Percentiles rank a stretch among this genome's conserved stretches.
Evolutionary conservation across 2,888 invertebrate genomes (phyloP).

Genomic region (Clusia tigrina): DNA sequence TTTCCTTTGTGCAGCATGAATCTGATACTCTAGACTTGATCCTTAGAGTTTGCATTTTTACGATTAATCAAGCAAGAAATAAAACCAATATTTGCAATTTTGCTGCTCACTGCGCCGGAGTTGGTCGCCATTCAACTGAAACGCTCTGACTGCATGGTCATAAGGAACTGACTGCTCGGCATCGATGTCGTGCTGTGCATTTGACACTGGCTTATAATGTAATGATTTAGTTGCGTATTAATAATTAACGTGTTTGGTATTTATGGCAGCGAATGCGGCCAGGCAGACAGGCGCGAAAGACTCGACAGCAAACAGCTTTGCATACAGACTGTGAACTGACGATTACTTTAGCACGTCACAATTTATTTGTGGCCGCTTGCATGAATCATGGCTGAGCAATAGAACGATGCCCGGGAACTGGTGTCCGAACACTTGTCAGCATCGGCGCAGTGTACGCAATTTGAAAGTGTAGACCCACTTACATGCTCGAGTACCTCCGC

Average conservation of each 20-base stretch:
- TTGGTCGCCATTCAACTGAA: too few species aligned
- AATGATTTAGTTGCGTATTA: slow-evolving; percentile 59
- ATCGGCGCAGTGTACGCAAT: neutral
- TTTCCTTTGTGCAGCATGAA: neutral
- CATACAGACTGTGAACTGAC: neutral
- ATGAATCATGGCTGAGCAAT: neutral
- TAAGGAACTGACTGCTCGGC: slow-evolving; percentile 4
- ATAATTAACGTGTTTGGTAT: slow-evolving; percentile 54
- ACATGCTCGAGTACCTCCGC: too few species aligned
- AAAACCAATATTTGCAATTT: slow-evolving; percentile 34
- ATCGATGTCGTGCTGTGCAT: slow-evolving; percentile 48
- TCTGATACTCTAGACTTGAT: slow-evolving; percentile 3
- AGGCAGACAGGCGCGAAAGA: neutral
- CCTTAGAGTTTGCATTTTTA: slow-evolving; percentile 27
- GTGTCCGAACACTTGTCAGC: neutral
- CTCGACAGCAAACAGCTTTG: neutral
- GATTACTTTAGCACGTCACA: slow-evolving; percentile 11
- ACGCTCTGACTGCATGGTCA: too few species aligned
- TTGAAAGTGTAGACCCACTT: slow-evolving; percentile 1
- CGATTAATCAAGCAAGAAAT: slow-evolving; percentile 55
- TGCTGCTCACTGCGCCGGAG: neutral
- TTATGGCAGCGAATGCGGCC: slow-evolving; percentile 21
- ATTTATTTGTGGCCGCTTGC: neutral
- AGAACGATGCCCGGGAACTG: neutral
- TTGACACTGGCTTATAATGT: slow-evolving; percentile 59